Percentiles rank a stretch among this genome's conserved stretches.
phyloP scores from a whole-genome alignment of 1,140 invertebrate genomes.

The Steinernema khuongi region DNA sequence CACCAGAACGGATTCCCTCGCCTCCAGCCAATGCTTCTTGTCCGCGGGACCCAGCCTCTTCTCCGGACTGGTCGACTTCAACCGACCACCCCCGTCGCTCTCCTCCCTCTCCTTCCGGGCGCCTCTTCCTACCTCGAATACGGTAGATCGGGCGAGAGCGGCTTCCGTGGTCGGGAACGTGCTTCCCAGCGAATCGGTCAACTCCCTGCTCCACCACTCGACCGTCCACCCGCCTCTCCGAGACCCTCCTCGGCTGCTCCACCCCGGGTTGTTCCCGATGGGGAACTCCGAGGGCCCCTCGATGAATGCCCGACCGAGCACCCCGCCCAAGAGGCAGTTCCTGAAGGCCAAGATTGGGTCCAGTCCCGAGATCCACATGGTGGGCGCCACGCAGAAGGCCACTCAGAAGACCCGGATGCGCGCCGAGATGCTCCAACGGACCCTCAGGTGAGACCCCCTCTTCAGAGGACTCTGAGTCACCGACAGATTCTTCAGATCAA shows the following conservation, averaged over 20 bases:
- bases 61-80: conserved; percentile 17
- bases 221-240: conserved; percentile 17
- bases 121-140: conserved; percentile 20
- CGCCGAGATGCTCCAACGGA: conserved; percentile 7
- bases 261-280: conserved; percentile 13
- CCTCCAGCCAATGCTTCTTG: not conserved
- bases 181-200: conserved; percentile 19
- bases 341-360: conserved; percentile 41
- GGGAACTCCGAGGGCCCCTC: conserved; percentile 19
- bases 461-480: conserved; percentile 20
- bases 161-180: conserved; percentile 15
- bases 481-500: conserved; percentile 28
- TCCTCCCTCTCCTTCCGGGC: conserved; percentile 31
- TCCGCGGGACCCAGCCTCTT: not conserved
- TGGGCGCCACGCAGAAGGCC: conserved; percentile 31
- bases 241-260: conserved; percentile 17
- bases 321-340: conserved; percentile 26
- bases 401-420: conserved; percentile 34
- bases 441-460: not conserved
- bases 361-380: conserved; percentile 51
- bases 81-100: conserved; percentile 15
- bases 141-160: conserved; percentile 21
- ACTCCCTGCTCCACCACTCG: conserved; percentile 22
- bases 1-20: not conserved
- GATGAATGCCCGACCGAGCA: conserved; percentile 31